A percentile compares a stretch with the other conserved stretches of the same genome.
phyloP scores from a whole-genome alignment of 64 coral and sea anemone genomes.

The Stichodactyla mertensii region DNA sequence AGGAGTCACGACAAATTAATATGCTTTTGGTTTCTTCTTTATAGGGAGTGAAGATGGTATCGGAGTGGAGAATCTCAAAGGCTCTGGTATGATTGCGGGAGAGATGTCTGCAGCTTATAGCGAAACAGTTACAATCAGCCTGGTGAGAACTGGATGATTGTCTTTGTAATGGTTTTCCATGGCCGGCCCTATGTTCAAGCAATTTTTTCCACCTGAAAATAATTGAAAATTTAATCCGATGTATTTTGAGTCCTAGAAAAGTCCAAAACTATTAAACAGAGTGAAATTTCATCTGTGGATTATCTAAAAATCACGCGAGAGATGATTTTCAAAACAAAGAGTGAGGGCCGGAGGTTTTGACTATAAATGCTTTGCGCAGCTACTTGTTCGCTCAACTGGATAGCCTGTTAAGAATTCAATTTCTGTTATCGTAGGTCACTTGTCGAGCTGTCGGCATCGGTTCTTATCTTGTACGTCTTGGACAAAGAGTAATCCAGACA shows the following conservation, averaged over 20 bases:
- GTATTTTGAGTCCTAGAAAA: too few relatives aligned
- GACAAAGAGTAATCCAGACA: conserved; percentile 85
- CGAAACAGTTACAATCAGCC: conserved; percentile 88
- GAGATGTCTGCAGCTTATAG: conserved; percentile 90
- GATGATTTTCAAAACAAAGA: too few relatives aligned
- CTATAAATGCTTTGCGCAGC: too few relatives aligned
- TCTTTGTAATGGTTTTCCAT: background rate
- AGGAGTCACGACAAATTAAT: too few relatives aligned
- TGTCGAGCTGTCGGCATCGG: conserved; percentile 92
- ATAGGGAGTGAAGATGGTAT: conserved; percentile 91
- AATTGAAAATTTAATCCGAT: too few relatives aligned
- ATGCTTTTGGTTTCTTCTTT: background rate
- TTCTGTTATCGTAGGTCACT: conserved; percentile 48
- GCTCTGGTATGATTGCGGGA: conserved; percentile 97
- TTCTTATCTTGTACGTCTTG: conserved; percentile 77
- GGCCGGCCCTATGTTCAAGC: too few relatives aligned
- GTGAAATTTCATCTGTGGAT: too few relatives aligned
- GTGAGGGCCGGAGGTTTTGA: too few relatives aligned
- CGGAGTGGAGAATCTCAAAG: conserved; percentile 86
- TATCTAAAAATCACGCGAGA: too few relatives aligned
- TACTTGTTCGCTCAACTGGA: background rate
- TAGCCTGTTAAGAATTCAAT: background rate
- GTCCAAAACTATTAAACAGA: too few relatives aligned
- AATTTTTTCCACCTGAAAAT: too few relatives aligned
- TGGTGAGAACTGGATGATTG: conserved; percentile 39